Base-by-base conservation (phyloP, 64 coral and sea anemone species). In the Montipora cactus region DNA sequence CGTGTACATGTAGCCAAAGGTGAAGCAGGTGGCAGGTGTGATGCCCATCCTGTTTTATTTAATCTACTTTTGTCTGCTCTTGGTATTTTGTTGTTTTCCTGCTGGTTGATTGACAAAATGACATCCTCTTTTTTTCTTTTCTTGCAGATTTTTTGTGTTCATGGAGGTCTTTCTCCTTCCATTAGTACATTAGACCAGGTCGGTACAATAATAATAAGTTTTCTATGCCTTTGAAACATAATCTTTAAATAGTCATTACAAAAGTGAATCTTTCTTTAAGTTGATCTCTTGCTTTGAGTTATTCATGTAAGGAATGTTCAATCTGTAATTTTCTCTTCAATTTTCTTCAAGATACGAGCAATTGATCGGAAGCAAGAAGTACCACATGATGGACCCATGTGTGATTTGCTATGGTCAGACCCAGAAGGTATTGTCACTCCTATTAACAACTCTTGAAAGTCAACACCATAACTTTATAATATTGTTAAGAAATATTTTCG, bases 301-400 rank as follows among this genome's bases (percentile, higher is more conserved):
- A 8, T 6, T 11, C 53, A 57, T 57, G 0, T 57, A 11, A 57
- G 53, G 7, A 57, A 57, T 8, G 53, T 57, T 11, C 11, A 5
- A 57, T 57, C 11, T 11, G 7, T 57, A 8, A 8, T 57, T 57
- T 57, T 57, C 11, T 7, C 9, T 66, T 22, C 3, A 48, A 48
- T 19, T 61, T 90, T 45, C 69, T 84, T 74, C 44, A 44, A 99
- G 98, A 99, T 99, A 58, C 92, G 98, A 10, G 94, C 94, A n/a
- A 99, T 99, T 89, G 98, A 99, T 69, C 88, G 98, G 44, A 99
- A 99, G 79, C 98, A 99, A 69, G 98, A 99, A 92, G 98, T 99
- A 37, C 98, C 98, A 13, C 98, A 99, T 87, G 98, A 99, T 90
- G 98, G 98, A 10, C 98, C 98, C 19, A 99, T 99, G 98, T 99